Base-by-base conservation (phyloP, 2,797 vertebrate genomes). In the Cyprinodon diabolis region DNA sequence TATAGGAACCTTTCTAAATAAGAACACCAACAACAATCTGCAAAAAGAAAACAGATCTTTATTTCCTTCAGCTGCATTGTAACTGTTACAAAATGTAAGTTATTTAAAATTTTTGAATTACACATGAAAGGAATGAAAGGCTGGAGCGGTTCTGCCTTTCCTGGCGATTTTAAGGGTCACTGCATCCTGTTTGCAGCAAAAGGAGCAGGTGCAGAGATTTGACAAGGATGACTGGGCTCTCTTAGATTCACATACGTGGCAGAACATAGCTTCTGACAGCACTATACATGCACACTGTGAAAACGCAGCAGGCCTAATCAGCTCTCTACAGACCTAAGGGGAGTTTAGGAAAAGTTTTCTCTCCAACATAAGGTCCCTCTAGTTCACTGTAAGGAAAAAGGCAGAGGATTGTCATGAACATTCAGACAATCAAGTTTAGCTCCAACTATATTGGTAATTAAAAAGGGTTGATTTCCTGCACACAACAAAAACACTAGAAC, bases 251-350 rank as follows among this genome's bases (percentile, higher is more conserved):
- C 69, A 37, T 60, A 60, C 56, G 51, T 51, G 74, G 85, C 83
- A 84, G 88, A 92, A 91, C 88, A 92, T 56, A 23, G 14, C 68
- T 49, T 71, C 48, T 86, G 91, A 91, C 90, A 88, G 86, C 43
- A 4, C 67, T 60, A 25, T 77, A 84, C 72, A 72, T 83, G 79
- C 84, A 80, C 85, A 74, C 58, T 84, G 66, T 73, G 76, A 75
- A 87, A 90, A 90, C 43, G 68, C 80, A 83, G 87, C 86, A 87
- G 85, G 74, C 84, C 88, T 89, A 85, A 88, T 89, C 86, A 89
- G 72, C 87, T 75, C 87, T 75, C 84, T 87, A 47, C 62, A 85
- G 75, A 89, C 57, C 79, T 84, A 83, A 89, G 85, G 79, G 86
- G 83, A 82, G 90, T 83, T 76, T 74, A 81, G 86, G 83, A 89